Evolutionary conservation across 2,888 invertebrate genomes (phyloP).

Genomic region (Bombylius discolor): DNA sequence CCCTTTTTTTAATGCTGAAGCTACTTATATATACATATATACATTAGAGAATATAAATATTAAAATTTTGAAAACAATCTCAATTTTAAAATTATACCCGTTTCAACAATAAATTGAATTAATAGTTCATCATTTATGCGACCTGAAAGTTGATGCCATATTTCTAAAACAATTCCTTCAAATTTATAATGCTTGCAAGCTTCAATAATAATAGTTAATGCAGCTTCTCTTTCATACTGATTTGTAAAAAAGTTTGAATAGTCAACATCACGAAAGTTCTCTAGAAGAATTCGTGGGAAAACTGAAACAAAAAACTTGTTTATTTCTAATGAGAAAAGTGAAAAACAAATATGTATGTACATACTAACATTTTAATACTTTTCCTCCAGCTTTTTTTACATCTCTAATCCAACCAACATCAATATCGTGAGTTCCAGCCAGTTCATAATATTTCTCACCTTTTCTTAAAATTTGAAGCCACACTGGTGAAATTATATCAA

Average conservation of each 20-base stretch:
- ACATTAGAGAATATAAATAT: neutral
- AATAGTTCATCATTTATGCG: constrained; percentile 44
- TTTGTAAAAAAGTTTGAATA: constrained; percentile 57
- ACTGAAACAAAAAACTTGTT: constrained; percentile 41
- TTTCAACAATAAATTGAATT: constrained; percentile 48
- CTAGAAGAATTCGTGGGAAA: constrained; percentile 79
- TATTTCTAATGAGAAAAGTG: too few relatives aligned
- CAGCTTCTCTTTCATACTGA: constrained; percentile 49
- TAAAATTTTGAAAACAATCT: constrained; percentile 1
- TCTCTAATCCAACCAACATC: constrained; percentile 71
- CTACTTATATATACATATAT: too few relatives aligned
- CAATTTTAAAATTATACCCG: constrained; percentile 38
- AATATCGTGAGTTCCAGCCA: constrained; percentile 68
- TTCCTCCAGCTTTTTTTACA: constrained; percentile 41
- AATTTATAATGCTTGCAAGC: constrained; percentile 64
- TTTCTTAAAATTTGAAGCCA: constrained; percentile 78
- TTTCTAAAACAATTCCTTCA: constrained; percentile 81
- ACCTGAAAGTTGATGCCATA: constrained; percentile 74
- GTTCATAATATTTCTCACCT: constrained; percentile 46
- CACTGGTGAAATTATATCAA: constrained; percentile 83
- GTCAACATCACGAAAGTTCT: constrained; percentile 68
- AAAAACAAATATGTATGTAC: constrained; percentile 30
- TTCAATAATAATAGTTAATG: constrained; percentile 55
- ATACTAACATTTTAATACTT: constrained; percentile 15
- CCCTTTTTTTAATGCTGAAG: constrained; percentile 42